phyloP scores from a whole-genome alignment of 92 coral and sea anemone species.

The Palythoa caribaeorum region DNA sequence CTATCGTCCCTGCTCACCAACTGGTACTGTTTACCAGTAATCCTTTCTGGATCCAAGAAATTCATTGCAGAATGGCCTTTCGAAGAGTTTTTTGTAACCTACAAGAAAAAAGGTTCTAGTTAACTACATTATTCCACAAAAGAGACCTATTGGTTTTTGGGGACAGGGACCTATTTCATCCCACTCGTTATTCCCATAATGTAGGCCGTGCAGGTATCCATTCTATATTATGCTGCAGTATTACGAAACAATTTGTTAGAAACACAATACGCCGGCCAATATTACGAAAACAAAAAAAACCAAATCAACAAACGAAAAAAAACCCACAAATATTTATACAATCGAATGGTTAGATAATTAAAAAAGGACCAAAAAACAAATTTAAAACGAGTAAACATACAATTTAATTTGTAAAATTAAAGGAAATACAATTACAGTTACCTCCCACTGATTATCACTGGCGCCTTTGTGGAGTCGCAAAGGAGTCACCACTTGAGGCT shows the following conservation, averaged over 20 bases:
- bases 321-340: background rate
- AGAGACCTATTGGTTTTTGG: background rate
- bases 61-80: conserved; percentile 25
- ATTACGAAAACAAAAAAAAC: background rate
- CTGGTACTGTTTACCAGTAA: conserved; percentile 65
- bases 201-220: conserved; percentile 40
- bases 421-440: conserved; percentile 29
- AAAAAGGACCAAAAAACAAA: conserved; percentile 11
- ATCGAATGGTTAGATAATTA: conserved; percentile 13
- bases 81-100: conserved; percentile 29
- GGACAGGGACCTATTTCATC: conserved; percentile 38
- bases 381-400: background rate
- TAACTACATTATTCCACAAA: background rate
- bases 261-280: background rate
- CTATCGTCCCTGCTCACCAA: conserved; percentile 66
- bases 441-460: conserved; percentile 56
- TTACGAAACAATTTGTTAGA: conserved; percentile 6
- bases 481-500: conserved; percentile 46
- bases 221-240: conserved; percentile 37
- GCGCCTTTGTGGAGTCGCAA: conserved; percentile 42
- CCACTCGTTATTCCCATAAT: conserved; percentile 39
- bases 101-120: conserved; percentile 11
- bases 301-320: conserved; percentile 8
- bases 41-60: conserved; percentile 64
- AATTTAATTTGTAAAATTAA: background rate